Evolutionary conservation across 2,113 vertebrate species (phyloP).

Genomic region (Brienomyrus brachyistius): DNA sequence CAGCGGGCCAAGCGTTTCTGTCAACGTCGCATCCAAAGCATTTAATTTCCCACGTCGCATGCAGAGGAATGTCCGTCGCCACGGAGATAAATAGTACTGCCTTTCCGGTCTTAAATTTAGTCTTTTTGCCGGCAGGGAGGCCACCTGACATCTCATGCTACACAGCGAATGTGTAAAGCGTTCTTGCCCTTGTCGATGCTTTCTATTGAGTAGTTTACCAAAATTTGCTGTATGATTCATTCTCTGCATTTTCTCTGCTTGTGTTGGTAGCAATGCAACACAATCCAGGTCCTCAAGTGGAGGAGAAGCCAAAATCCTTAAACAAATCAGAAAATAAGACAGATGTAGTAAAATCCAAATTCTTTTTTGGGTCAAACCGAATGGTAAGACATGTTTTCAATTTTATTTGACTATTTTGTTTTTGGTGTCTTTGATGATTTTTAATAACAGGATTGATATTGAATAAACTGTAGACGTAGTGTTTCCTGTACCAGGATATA

Average conservation of each 20-base stretch:
- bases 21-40: neutral
- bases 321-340: neutral
- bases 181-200: neutral
- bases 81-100: neutral
- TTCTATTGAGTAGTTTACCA: neutral
- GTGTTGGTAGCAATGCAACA: neutral
- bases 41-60: neutral
- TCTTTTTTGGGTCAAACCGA: slow-evolving; percentile 7
- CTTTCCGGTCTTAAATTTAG: neutral
- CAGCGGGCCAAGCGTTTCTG: neutral
- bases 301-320: neutral
- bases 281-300: neutral
- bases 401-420: neutral
- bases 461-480: neutral
- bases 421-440: neutral
- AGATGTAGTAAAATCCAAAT: neutral
- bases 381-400: neutral
- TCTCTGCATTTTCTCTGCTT: neutral
- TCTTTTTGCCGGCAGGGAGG: neutral
- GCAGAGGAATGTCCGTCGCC: neutral
- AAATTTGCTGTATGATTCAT: neutral
- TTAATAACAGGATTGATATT: neutral
- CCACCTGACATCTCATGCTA: neutral
- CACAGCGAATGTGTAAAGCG: neutral
- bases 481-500: neutral